Conservation (phyloP, 2,113 vertebrate genomes). For the Cyphomyrus discorhynchus region DNA sequence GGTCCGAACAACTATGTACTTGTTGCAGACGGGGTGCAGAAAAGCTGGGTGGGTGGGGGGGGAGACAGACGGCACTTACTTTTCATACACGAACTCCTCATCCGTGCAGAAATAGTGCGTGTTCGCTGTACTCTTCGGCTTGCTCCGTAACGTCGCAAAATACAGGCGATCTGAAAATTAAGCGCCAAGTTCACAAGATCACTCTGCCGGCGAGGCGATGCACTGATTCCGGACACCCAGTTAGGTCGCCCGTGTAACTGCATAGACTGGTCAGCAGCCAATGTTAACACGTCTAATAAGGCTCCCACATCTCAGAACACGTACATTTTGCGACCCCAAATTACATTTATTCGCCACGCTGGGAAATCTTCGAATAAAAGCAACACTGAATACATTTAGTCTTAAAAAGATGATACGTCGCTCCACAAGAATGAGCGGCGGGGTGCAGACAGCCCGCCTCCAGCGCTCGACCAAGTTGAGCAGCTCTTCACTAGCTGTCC, state of each 20-base stretch:
- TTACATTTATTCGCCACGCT: background rate
- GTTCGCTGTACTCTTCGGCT: slow-evolving; percentile 89
- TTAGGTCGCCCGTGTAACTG: background rate
- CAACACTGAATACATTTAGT: background rate
- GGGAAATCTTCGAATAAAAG: background rate
- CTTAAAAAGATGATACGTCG: background rate
- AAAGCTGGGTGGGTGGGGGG: background rate
- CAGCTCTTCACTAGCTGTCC: background rate
- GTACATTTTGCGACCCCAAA: background rate
- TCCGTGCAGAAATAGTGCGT: slow-evolving; percentile 96
- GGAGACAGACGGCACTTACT: slow-evolving; percentile 66
- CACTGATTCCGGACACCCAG: background rate
- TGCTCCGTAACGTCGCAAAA: slow-evolving; percentile 87
- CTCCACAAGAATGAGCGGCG: background rate
- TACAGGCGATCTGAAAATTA: slow-evolving; percentile 78
- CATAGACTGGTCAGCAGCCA: background rate
- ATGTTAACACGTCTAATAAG: background rate
- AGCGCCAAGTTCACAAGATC: background rate
- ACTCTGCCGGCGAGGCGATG: background rate
- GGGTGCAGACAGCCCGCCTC: background rate
- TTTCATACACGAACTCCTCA: slow-evolving; percentile 91
- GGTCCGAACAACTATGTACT: slow-evolving; percentile 7
- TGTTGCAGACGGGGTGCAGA: slow-evolving; percentile 18
- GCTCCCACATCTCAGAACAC: background rate
- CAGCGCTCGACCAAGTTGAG: background rate